Evolutionary conservation across 2,797 vertebrate genomes (phyloP).

Genomic region (Xenops minutus): DNA sequence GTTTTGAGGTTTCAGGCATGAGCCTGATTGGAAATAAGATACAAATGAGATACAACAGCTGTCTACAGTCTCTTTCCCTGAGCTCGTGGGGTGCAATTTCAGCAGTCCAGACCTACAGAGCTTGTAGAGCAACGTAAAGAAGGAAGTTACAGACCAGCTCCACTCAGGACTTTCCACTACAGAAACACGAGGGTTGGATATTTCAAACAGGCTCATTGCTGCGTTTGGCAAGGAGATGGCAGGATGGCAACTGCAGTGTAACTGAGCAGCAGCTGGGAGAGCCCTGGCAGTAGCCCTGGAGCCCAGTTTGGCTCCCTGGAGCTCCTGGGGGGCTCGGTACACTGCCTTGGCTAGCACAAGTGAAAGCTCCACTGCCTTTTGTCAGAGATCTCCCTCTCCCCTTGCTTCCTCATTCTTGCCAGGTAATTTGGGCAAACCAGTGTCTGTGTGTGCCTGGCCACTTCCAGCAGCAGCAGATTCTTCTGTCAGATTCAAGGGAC

Average conservation of each 20-base stretch:
- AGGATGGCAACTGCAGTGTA: background rate
- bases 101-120: background rate
- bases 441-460: too few relatives aligned
- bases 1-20: slow-evolving; percentile 42
- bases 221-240: background rate
- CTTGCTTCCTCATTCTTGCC: too few relatives aligned
- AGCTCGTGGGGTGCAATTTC: background rate
- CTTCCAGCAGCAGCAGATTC: too few relatives aligned
- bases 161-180: background rate
- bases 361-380: too few relatives aligned
- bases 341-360: too few relatives aligned
- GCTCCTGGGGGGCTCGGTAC: too few relatives aligned
- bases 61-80: background rate
- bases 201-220: background rate
- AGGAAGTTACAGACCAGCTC: background rate
- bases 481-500: too few relatives aligned
- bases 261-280: background rate
- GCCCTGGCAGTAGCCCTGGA: background rate
- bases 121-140: background rate
- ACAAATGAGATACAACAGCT: slow-evolving; percentile 7
- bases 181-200: background rate
- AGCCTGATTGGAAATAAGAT: background rate
- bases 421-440: too few relatives aligned
- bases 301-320: too few relatives aligned
- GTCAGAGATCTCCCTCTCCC: too few relatives aligned